phyloP scores from a whole-genome alignment of 2,888 invertebrate species.

The Podotricha telesiphe region DNA sequence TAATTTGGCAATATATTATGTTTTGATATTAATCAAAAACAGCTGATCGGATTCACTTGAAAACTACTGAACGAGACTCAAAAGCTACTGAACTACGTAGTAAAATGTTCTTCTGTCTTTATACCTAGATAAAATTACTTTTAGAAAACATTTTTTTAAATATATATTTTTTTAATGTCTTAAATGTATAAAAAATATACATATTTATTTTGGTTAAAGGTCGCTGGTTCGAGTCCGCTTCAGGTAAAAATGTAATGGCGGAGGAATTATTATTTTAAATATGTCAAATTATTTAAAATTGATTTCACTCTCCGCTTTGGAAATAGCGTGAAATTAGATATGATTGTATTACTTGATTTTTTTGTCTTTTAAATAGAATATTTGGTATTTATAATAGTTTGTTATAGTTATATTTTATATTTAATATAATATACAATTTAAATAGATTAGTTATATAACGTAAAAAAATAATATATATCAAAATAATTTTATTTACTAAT shows the following conservation, averaged over 20 bases:
- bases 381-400: too few species aligned
- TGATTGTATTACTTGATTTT: not conserved
- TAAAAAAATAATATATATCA: not conserved
- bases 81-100: slow-evolving; percentile 13
- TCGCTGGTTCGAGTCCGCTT: slow-evolving; percentile 23
- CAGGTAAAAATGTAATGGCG: not conserved
- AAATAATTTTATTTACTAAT: not conserved
- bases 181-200: not conserved
- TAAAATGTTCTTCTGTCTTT: too few species aligned
- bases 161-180: not conserved
- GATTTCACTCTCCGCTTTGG: not conserved
- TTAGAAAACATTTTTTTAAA: not conserved
- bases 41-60: slow-evolving; percentile 41
- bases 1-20: not conserved
- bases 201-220: not conserved
- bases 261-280: not conserved
- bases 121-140: too few species aligned
- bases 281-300: not conserved
- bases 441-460: too few species aligned
- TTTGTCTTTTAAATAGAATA: too few species aligned
- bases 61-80: slow-evolving; percentile 39
- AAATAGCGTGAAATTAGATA: slow-evolving; percentile 5
- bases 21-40: slow-evolving; percentile 19
- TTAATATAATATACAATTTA: too few species aligned
- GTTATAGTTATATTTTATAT: too few species aligned